phyloP scores from a whole-genome alignment of 2,113 vertebrate species.

The Camelus bactrianus region DNA sequence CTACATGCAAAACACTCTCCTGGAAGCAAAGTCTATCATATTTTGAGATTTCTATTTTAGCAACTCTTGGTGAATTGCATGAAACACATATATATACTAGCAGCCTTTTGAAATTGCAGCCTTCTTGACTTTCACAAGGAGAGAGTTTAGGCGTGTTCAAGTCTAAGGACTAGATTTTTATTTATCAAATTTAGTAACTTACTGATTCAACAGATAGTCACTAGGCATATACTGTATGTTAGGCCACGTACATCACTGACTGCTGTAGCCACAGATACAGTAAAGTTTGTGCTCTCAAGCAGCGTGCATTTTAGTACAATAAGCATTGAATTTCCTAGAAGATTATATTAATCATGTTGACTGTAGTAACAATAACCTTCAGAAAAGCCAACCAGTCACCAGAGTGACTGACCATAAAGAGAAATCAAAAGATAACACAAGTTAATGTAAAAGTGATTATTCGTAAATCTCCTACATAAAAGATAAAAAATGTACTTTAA shows the following conservation, averaged over 20 bases:
- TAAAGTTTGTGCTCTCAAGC: not conserved
- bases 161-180: not conserved
- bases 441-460: slow-evolving; percentile 64
- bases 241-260: not conserved
- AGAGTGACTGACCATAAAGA: slow-evolving; percentile 50
- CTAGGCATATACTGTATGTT: not conserved
- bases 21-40: not conserved
- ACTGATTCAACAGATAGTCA: not conserved
- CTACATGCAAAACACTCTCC: not conserved
- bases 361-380: slow-evolving; percentile 18
- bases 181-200: slow-evolving; percentile 27
- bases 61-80: not conserved
- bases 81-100: not conserved
- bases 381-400: slow-evolving; percentile 33
- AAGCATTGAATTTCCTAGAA: slow-evolving; percentile 57
- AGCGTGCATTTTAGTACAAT: slow-evolving; percentile 48
- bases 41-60: not conserved
- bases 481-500: not conserved
- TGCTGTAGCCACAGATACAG: not conserved
- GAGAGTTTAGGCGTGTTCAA: not conserved
- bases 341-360: slow-evolving; percentile 45
- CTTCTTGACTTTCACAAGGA: not conserved
- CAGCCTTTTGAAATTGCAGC: not conserved
- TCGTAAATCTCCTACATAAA: slow-evolving; percentile 33
- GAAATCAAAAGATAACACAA: slow-evolving; percentile 59